Conservation (phyloP, 2,113 vertebrate species). For the Corvus hawaiiensis region DNA sequence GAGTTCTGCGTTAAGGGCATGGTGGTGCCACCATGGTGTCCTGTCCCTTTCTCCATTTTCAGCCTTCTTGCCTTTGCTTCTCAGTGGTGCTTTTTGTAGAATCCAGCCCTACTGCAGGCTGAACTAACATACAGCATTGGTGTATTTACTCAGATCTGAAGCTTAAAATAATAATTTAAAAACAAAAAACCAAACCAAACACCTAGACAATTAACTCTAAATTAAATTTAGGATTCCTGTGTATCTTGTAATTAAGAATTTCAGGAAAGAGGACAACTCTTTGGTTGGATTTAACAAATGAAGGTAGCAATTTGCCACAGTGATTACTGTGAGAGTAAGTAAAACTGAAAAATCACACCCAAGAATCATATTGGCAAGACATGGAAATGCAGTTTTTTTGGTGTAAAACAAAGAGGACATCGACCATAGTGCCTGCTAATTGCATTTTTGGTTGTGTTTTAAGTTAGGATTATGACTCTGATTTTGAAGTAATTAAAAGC, state of each 20-base stretch:
- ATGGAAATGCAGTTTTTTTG: background rate
- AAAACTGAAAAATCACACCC: background rate
- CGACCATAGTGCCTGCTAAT: accelerated
- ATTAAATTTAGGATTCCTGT: background rate
- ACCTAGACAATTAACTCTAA: background rate
- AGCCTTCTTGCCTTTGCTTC: background rate
- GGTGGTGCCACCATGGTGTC: background rate
- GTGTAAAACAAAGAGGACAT: background rate
- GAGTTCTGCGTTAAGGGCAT: background rate
- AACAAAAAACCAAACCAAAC: background rate
- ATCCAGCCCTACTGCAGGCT: background rate
- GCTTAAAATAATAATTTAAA: background rate
- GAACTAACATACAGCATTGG: background rate
- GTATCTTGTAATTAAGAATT: background rate
- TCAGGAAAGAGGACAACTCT: background rate
- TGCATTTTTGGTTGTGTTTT: background rate
- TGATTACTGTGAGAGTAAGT: background rate
- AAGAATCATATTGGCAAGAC: background rate
- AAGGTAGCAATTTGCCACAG: background rate
- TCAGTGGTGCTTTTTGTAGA: background rate
- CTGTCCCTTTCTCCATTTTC: background rate
- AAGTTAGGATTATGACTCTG: background rate
- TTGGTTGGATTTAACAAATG: background rate
- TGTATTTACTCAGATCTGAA: background rate
- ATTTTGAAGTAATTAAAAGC: background rate